phyloP scores from a whole-genome alignment of 1,140 invertebrate genomes.

The Muscidifurax raptorellus region DNA sequence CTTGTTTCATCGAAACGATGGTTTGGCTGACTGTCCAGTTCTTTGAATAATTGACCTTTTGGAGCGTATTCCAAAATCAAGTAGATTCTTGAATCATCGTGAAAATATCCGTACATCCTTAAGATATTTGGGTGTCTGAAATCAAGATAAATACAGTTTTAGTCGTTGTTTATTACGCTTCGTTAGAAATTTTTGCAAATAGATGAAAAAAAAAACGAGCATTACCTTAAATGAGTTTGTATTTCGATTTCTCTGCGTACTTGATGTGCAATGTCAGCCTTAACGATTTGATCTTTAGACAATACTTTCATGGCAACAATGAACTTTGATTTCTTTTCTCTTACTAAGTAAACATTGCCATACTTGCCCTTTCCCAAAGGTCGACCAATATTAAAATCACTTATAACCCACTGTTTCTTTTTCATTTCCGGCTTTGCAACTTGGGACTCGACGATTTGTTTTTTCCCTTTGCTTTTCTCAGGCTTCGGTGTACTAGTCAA shows the following conservation, averaged over 20 bases:
- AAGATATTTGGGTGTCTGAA: constrained; percentile 95
- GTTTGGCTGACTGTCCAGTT: constrained; percentile 80
- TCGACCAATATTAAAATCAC: constrained; percentile 96
- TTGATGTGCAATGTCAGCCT: constrained; percentile 95
- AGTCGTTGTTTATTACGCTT: constrained; percentile 4
- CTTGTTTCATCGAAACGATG: constrained; percentile 83
- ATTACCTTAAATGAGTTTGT: constrained; percentile 86
- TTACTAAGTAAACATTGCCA: constrained; percentile 97
- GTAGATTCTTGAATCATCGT: constrained; percentile 94
- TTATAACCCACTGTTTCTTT: constrained; percentile 83
- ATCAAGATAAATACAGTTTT: constrained; percentile 39
- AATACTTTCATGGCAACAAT: constrained; percentile 97
- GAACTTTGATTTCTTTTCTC: constrained; percentile 94
- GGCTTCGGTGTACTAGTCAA: constrained; percentile 35
- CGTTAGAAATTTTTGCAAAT: not conserved
- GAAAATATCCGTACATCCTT: constrained; percentile 95
- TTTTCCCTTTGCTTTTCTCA: constrained; percentile 40
- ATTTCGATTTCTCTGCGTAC: constrained; percentile 95
- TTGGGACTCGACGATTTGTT: not conserved
- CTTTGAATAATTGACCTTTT: constrained; percentile 89
- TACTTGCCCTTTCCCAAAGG: constrained; percentile 98
- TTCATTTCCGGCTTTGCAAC: constrained; percentile 1
- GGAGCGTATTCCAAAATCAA: constrained; percentile 97
- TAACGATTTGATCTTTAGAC: constrained; percentile 94
- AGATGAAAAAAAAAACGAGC: not conserved